A percentile compares a stretch with the other conserved stretches of the same genome.
phyloP scores from a whole-genome alignment of 2,797 vertebrate species.

The Dicrostonyx torquatus region DNA sequence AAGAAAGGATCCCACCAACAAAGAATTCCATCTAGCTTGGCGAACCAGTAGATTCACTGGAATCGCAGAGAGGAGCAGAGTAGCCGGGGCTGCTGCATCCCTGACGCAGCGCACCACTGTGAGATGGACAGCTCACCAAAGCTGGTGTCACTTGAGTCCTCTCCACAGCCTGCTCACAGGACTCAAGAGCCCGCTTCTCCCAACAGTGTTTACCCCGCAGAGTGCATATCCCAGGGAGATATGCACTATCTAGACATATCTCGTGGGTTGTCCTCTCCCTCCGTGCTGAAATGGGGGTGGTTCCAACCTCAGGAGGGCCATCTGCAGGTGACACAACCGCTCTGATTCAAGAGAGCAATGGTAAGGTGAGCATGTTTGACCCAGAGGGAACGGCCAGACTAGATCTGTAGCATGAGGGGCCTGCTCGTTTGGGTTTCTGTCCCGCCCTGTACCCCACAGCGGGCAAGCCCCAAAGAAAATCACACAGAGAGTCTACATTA shows the following conservation, averaged over 20 bases:
- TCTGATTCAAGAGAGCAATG: background rate
- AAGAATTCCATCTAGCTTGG: background rate
- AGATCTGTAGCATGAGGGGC: too few relatives aligned
- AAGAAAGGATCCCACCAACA: background rate
- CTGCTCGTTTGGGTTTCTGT: too few relatives aligned
- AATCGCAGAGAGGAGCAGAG: background rate
- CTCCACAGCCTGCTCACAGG: background rate
- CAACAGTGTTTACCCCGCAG: background rate
- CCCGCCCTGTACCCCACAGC: too few relatives aligned
- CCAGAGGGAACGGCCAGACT: background rate
- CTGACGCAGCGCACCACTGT: background rate
- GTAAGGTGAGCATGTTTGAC: background rate
- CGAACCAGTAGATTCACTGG: background rate
- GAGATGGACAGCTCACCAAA: background rate
- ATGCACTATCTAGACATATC: too few relatives aligned
- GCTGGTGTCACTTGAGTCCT: background rate
- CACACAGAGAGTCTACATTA: too few relatives aligned
- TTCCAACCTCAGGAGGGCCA: background rate
- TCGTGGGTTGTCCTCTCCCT: background rate
- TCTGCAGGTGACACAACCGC: background rate
- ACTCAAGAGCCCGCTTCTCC: background rate
- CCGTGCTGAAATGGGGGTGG: background rate
- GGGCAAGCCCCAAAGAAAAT: too few relatives aligned
- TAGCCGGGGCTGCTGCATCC: background rate
- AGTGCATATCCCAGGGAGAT: too few relatives aligned